These are phyloP conservation scores for Plodia interpunctella DNA, from an alignment of 1,140 invertebrate genomes.

Conservation along the genomic window DNA sequence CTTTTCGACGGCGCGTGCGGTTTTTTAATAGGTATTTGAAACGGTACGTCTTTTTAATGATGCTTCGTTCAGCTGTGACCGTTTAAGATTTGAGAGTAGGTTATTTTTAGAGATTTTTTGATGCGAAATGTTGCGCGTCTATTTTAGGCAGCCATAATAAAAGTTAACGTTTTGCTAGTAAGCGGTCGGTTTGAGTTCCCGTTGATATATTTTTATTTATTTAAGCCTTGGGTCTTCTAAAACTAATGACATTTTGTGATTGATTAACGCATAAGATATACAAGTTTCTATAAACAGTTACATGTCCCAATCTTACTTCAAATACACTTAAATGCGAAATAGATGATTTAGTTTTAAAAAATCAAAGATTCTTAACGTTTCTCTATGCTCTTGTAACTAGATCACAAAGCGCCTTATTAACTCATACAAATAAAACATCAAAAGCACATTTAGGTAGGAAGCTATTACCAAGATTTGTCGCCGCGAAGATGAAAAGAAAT, in stretches of 20 bases:
- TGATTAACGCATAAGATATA: too few species aligned
- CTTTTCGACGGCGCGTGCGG: slow-evolving; percentile 43
- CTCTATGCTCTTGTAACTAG: background rate
- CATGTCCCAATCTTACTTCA: too few species aligned
- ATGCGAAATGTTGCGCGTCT: background rate
- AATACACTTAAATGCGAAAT: too few species aligned
- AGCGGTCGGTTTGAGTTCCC: too few species aligned
- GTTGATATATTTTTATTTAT: too few species aligned
- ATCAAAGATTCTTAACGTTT: too few species aligned
- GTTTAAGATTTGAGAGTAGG: background rate
- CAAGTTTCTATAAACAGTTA: too few species aligned
- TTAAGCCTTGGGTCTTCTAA: too few species aligned
- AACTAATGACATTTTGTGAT: too few species aligned
- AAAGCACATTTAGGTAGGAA: background rate
- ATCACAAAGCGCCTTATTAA: background rate
- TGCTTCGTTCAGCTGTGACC: slow-evolving; percentile 11
- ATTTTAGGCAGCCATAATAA: background rate
- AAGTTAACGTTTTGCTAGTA: too few species aligned
- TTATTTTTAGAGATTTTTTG: background rate
- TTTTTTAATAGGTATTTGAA: slow-evolving; percentile 45
- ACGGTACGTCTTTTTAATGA: slow-evolving; percentile 11
- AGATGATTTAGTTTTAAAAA: too few species aligned
- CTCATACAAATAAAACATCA: background rate
- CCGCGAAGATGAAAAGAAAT: slow-evolving; percentile 5
- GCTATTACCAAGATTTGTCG: slow-evolving; percentile 1